phyloP scores from a whole-genome alignment of 2,888 invertebrate genomes.

The Lasioglossum zephyrum region DNA sequence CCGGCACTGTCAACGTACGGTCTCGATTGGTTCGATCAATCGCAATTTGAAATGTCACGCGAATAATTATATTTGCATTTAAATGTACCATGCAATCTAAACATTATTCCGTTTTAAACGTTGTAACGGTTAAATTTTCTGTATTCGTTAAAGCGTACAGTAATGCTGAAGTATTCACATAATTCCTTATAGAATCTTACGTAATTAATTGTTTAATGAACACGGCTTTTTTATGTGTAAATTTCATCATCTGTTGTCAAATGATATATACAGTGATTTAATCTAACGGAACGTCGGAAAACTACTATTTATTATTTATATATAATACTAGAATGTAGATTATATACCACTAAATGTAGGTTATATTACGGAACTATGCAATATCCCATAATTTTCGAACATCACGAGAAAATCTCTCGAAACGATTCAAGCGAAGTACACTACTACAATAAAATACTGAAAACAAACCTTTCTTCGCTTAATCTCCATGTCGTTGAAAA shows the following conservation, averaged over 20 bases:
- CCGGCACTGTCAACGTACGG: background rate
- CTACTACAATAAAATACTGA: constrained; percentile 19
- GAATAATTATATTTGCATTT: background rate
- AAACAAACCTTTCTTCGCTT: constrained; percentile 72
- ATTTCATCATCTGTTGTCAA: background rate
- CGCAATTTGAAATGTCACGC: background rate
- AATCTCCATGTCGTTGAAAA: constrained; percentile 64
- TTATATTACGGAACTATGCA: background rate
- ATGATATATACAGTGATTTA: background rate
- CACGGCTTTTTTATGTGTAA: background rate
- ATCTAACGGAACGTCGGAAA: background rate
- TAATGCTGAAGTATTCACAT: background rate
- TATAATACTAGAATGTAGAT: background rate
- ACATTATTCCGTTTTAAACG: too few relatives aligned
- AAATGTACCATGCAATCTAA: background rate
- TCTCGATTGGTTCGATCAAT: background rate
- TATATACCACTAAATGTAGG: constrained; percentile 3
- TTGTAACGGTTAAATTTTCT: background rate
- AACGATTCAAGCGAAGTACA: constrained; percentile 13
- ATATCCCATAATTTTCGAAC: background rate
- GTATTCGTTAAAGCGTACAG: too few relatives aligned
- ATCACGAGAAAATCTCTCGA: background rate
- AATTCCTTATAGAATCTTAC: constrained; percentile 18
- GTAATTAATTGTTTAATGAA: constrained; percentile 13
- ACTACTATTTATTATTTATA: background rate